Evolutionary conservation across 2,888 invertebrate species (phyloP).

Genomic region (Frankliniella fusca): DNA sequence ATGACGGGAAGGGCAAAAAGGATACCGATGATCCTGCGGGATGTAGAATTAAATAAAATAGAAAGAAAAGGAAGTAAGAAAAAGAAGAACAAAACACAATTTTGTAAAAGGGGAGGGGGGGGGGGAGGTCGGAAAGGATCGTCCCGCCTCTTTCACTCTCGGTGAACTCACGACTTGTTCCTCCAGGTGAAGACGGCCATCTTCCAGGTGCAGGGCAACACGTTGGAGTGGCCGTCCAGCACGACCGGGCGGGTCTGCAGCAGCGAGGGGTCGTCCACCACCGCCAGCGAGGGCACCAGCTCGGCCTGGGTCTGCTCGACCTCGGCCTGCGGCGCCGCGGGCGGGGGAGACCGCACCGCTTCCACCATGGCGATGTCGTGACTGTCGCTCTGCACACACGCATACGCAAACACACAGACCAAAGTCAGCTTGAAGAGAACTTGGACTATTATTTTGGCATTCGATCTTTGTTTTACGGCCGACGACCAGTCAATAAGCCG

Average conservation of each 20-base stretch:
- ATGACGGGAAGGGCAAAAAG: constrained; percentile 76
- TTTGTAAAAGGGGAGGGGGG: too few species aligned
- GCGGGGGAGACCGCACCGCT: too few species aligned
- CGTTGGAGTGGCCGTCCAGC: not conserved
- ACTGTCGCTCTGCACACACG: not conserved
- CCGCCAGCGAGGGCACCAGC: not conserved
- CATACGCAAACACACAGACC: too few species aligned
- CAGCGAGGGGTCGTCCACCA: constrained; percentile 9
- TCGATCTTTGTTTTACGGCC: too few species aligned
- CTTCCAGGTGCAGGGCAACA: not conserved
- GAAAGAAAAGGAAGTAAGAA: not conserved
- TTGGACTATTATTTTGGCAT: too few species aligned
- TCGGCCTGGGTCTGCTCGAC: not conserved
- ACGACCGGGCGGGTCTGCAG: not conserved
- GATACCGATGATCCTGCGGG: constrained; percentile 70
- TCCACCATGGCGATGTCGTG: not conserved
- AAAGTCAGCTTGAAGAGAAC: too few species aligned
- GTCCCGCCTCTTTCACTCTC: not conserved
- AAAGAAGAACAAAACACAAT: not conserved
- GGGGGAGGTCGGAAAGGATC: too few species aligned
- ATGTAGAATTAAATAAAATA: not conserved
- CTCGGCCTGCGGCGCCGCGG: not conserved
- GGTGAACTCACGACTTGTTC: not conserved
- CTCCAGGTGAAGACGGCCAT: constrained; percentile 19
- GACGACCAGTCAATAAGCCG: too few species aligned